phyloP scores from a whole-genome alignment of 2,888 invertebrate species.

The Hirtodrosophila cameraria region DNA sequence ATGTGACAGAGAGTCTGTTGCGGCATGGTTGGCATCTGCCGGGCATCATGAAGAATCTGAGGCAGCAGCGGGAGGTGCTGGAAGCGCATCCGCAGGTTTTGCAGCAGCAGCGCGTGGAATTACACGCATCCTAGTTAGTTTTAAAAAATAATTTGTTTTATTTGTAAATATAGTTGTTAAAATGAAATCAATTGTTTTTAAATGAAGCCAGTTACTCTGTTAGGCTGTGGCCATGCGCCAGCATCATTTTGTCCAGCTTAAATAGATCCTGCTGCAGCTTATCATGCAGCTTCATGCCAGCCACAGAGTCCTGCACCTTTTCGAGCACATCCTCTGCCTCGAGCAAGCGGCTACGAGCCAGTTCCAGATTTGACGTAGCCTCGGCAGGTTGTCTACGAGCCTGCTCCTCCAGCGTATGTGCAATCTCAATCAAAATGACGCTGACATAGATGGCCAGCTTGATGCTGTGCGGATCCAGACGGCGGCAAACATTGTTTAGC shows the following conservation, averaged over 20 bases:
- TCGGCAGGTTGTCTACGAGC: slow-evolving; percentile 81
- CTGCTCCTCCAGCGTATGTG: slow-evolving; percentile 86
- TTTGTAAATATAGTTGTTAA: neutral
- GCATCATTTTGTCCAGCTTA: slow-evolving; percentile 56
- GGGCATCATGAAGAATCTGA: slow-evolving; percentile 88
- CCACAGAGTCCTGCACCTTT: slow-evolving; percentile 81
- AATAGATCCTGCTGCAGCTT: slow-evolving; percentile 54
- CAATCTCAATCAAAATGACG: slow-evolving; percentile 90
- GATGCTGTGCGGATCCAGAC: slow-evolving; percentile 90
- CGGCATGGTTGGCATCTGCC: slow-evolving; percentile 92
- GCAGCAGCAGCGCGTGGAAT: slow-evolving; percentile 68
- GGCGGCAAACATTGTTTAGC: slow-evolving; percentile 87
- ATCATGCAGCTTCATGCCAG: slow-evolving; percentile 79
- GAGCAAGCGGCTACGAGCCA: slow-evolving; percentile 64
- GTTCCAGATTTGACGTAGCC: slow-evolving; percentile 45
- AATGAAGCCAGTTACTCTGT: neutral
- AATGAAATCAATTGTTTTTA: too few relatives aligned
- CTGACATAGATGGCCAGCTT: slow-evolving; percentile 90
- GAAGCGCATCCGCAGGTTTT: slow-evolving; percentile 76
- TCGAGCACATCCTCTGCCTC: slow-evolving; percentile 76
- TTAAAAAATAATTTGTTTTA: slow-evolving; percentile 5
- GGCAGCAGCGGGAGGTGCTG: slow-evolving; percentile 85
- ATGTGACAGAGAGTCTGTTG: slow-evolving; percentile 89
- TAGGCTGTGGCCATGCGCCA: slow-evolving; percentile 32
- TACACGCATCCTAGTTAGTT: slow-evolving; percentile 45